Base-by-base conservation (phyloP, 2,113 vertebrate genomes). In the Budorcas taxicolor region DNA sequence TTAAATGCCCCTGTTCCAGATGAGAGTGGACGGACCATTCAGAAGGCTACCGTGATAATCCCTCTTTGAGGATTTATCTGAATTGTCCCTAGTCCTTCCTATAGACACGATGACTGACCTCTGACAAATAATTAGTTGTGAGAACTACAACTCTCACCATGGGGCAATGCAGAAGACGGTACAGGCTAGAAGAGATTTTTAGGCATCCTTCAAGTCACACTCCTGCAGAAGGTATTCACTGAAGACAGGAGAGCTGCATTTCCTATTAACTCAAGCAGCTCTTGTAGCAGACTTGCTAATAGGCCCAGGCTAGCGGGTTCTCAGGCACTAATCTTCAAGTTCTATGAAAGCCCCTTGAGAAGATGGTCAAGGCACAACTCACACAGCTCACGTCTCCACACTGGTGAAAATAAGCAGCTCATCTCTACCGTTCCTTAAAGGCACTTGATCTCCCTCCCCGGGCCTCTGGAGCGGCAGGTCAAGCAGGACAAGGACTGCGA, bases 241-340 rank as follows among this genome's bases (percentile, higher is more conserved):
- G 64, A 92, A 90, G 76, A 95, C 43, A 85, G 64, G 29, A 89
- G 29, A 91, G 17, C 8, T 25, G n/a, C 36, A 52, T 94, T 95
- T 94, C 83, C 60, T 92, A 91, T 93, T 87, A 95, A 82, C 85
- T 96, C 67, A 55, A 95, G 91, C 45, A 94, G 85, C 87, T 85
- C 87, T 94, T 91, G 62, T 45, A 53, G 53, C n/a, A 88, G 55
- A 71, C 81, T 93, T 92, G 92, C 78, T 94, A 93, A 94, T 29
- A 89, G 60, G 91, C 83, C 36, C 88, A 94, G 33, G 62, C 76
- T 83, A 76, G 97, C 71, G 58, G 53, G 60, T 90, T 91, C 93
- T 96, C 29, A n/a, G 60, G 33, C 53, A 96, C 55, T 96, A 91
- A 95, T 87, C 78, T 47, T 94, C 91, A 84, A 95, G 88, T 83